phyloP scores from a whole-genome alignment of 2,888 invertebrate species.

The Hirtodrosophila confusa region DNA sequence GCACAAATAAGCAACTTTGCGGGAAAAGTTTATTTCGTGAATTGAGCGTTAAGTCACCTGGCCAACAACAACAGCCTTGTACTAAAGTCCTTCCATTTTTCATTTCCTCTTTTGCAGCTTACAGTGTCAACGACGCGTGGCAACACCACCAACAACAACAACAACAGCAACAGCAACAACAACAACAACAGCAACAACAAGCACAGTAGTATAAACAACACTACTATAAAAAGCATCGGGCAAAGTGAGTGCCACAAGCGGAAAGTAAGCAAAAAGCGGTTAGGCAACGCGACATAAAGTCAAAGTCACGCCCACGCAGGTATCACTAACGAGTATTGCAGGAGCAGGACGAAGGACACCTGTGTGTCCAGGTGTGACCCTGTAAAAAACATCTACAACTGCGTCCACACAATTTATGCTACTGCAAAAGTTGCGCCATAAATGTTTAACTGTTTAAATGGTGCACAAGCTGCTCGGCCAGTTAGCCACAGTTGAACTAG shows the following conservation, averaged over 20 bases:
- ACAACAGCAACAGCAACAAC: slow-evolving; percentile 3
- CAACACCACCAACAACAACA: slow-evolving; percentile 12
- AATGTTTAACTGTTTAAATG: slow-evolving; percentile 52
- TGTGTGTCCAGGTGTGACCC: slow-evolving; percentile 37
- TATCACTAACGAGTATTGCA: slow-evolving; percentile 8
- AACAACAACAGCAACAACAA: slow-evolving; percentile 13
- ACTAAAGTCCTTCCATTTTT: slow-evolving; percentile 66
- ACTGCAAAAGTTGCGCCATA: slow-evolving; percentile 48
- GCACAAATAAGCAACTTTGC: slow-evolving; percentile 42
- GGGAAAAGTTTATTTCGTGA: slow-evolving; percentile 27
- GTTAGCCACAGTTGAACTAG: slow-evolving; percentile 10
- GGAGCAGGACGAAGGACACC: slow-evolving; percentile 1
- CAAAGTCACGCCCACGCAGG: slow-evolving; percentile 22
- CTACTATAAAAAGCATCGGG: slow-evolving; percentile 24
- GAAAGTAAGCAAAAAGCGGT: slow-evolving; percentile 27
- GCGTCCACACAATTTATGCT: slow-evolving; percentile 54
- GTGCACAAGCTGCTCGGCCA: slow-evolving; percentile 11
- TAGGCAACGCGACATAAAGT: slow-evolving; percentile 17
- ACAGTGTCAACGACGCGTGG: slow-evolving; percentile 58
- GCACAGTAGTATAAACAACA: slow-evolving; percentile 6
- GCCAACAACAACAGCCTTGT: slow-evolving; percentile 26
- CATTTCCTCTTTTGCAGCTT: slow-evolving; percentile 71
- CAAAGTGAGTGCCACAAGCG: slow-evolving; percentile 22
- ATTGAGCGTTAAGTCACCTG: slow-evolving; percentile 38
- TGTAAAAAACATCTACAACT: slow-evolving; percentile 4